Conservation (phyloP, 1,140 invertebrate genomes). For the Polypedilum vanderplanki region DNA sequence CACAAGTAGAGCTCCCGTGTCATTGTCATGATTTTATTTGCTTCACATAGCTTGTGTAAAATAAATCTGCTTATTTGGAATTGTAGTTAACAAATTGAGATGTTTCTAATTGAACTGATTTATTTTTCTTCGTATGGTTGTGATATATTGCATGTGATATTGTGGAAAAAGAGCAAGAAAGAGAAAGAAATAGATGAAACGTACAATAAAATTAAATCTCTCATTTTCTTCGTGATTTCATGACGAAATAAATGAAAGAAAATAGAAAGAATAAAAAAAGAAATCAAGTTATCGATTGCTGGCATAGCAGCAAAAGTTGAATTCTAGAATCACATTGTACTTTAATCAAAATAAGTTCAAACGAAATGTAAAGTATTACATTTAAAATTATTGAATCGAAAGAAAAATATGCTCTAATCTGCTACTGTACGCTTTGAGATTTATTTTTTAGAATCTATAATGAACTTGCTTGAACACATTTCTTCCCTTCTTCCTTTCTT, state of each 20-base stretch:
- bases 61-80: not conserved
- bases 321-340: not conserved
- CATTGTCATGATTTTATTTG: no score
- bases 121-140: not conserved
- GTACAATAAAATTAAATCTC: not conserved
- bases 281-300: not conserved
- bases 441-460: no score
- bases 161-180: not conserved
- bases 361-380: no score
- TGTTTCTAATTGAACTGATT: constrained; percentile 19
- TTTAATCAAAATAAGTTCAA: no score
- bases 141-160: not conserved
- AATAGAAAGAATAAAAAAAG: not conserved
- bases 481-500: no score
- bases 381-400: no score
- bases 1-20: no score
- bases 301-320: not conserved
- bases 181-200: not conserved
- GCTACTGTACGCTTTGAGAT: no score
- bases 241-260: not conserved
- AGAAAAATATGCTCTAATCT: no score
- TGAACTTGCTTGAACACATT: no score
- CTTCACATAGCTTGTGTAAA: not conserved
- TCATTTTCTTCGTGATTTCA: not conserved
- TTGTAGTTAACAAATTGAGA: not conserved